Percentiles rank a stretch among this genome's conserved stretches.
phyloP scores from a whole-genome alignment of 2,113 vertebrate species.

The Crocuta crocuta region DNA sequence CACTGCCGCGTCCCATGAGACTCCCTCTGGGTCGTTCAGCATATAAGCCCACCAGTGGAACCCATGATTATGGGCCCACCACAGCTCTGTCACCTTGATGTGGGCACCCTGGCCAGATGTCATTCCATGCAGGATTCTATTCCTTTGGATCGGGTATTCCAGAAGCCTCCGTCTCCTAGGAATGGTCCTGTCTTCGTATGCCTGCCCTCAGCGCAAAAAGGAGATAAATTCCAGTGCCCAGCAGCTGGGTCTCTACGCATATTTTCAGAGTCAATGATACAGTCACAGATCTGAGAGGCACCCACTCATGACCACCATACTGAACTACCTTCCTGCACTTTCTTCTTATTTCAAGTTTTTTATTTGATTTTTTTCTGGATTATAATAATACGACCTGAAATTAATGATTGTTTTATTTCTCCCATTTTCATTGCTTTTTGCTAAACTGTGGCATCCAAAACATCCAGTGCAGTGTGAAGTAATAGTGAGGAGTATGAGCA shows the following conservation, averaged over 20 bases:
- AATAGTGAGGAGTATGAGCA: background rate
- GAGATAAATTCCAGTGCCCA: background rate
- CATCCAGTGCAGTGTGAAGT: background rate
- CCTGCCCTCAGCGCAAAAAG: background rate
- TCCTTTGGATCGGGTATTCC: too few relatives aligned
- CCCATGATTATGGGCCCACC: background rate
- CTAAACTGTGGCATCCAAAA: background rate
- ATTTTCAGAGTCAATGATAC: background rate
- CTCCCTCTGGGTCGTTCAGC: too few relatives aligned
- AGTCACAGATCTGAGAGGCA: background rate
- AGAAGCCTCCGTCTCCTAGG: background rate
- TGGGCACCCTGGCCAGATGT: background rate
- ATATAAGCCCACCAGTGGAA: rapidly evolving
- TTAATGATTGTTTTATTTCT: background rate
- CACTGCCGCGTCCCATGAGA: too few relatives aligned
- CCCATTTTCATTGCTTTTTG: background rate
- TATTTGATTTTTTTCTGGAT: background rate
- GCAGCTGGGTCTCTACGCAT: background rate
- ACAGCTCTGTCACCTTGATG: background rate
- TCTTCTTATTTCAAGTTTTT: background rate
- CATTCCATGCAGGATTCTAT: too few relatives aligned
- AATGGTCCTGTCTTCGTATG: background rate
- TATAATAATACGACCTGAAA: background rate
- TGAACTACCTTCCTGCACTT: background rate
- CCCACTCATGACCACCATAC: too few relatives aligned